A percentile compares a stretch with the other conserved stretches of the same genome.
phyloP scores from a whole-genome alignment of 2,797 vertebrate species.

The Alosa sapidissima region DNA sequence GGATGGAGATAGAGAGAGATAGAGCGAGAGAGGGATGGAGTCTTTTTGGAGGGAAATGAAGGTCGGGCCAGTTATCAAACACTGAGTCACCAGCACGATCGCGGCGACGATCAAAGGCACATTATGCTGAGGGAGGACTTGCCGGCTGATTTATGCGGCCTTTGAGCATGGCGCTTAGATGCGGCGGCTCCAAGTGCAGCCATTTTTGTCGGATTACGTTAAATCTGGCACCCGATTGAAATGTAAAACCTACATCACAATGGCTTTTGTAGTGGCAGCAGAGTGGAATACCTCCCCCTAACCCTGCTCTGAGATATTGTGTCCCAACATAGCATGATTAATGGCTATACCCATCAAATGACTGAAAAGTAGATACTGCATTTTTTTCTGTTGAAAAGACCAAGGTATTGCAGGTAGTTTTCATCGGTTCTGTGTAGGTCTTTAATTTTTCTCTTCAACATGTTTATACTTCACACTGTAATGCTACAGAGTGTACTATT shows the following conservation, averaged over 20 bases:
- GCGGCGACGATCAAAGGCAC: constrained; percentile 60
- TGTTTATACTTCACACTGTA: too few species aligned
- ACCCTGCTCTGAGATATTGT: background rate
- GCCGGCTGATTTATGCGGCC: constrained; percentile 11
- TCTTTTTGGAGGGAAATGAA: constrained; percentile 58
- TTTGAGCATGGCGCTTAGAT: constrained; percentile 22
- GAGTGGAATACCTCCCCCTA: background rate
- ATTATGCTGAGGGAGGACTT: constrained; percentile 45
- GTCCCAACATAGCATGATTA: constrained; percentile 6
- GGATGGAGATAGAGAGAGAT: background rate
- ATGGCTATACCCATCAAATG: background rate
- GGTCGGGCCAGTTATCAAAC: constrained; percentile 57
- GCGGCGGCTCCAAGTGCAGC: constrained; percentile 23
- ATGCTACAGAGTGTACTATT: too few species aligned
- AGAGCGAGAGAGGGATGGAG: constrained; percentile 21
- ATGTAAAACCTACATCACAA: constrained; percentile 32
- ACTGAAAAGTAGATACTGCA: background rate
- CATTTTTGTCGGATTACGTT: constrained; percentile 46
- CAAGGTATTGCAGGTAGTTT: background rate
- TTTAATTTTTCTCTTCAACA: background rate
- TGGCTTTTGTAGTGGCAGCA: background rate
- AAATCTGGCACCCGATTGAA: constrained; percentile 44
- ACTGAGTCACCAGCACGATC: constrained; percentile 50
- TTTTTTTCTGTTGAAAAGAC: background rate
- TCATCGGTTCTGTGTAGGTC: background rate